Evolutionary conservation across 2,888 invertebrate genomes (phyloP).

Genomic region (Machimus rusticus): DNA sequence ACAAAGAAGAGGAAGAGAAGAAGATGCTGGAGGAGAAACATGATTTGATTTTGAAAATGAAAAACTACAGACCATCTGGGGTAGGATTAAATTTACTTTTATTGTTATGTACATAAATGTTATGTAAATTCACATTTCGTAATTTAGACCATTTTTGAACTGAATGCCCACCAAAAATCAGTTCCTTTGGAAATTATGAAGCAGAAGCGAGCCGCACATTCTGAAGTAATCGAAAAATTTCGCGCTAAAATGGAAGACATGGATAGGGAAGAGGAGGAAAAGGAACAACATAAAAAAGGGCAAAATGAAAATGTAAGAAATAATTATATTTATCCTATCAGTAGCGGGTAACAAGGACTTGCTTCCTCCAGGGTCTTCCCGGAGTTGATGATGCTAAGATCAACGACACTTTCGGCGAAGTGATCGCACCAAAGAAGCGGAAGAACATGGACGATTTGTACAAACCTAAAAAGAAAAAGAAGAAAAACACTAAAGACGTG

Average conservation of each 20-base stretch:
- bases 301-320: background rate
- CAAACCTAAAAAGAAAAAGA: conserved; percentile 66
- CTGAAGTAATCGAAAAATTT: conserved; percentile 65
- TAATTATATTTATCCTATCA: background rate
- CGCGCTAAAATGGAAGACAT: conserved; percentile 58
- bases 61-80: conserved; percentile 58
- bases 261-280: conserved; percentile 55
- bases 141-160: conserved; percentile 90
- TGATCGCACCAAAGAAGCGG: conserved; percentile 65
- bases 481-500: conserved; percentile 67
- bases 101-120: too few species aligned
- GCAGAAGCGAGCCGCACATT: conserved; percentile 79
- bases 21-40: conserved; percentile 57
- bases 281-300: conserved; percentile 12
- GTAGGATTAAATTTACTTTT: conserved; percentile 52
- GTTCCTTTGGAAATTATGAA: conserved; percentile 86
- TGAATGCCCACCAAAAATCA: conserved; percentile 82
- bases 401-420: conserved; percentile 66
- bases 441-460: conserved; percentile 67
- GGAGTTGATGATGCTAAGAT: conserved; percentile 67
- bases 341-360: background rate
- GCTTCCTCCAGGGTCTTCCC: conserved; percentile 52
- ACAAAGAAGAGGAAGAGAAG: conserved; percentile 54
- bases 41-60: conserved; percentile 59
- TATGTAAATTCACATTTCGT: background rate